Percentiles rank a stretch among this genome's conserved stretches.
phyloP scores from a whole-genome alignment of 2,797 vertebrate genomes.

The Pygocentrus nattereri region DNA sequence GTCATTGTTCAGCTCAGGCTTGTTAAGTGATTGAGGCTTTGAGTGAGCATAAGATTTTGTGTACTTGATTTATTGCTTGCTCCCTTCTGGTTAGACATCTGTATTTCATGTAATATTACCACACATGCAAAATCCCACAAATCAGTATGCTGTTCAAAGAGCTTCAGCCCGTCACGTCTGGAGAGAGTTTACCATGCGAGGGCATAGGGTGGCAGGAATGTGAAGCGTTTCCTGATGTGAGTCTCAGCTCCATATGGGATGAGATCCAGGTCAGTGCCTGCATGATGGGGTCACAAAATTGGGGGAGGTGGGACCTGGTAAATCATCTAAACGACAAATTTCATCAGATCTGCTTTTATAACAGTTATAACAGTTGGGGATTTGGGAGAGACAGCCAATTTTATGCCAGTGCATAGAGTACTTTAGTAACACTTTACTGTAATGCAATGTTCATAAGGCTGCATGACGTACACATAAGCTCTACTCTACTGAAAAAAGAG shows the following conservation, averaged over 20 bases:
- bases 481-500: no score
- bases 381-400: neutral
- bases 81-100: constrained; percentile 28
- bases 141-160: constrained; percentile 43
- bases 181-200: constrained; percentile 38
- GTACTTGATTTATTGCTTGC: constrained; percentile 4
- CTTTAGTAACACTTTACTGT: no score
- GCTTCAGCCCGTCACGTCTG: constrained; percentile 3
- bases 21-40: neutral
- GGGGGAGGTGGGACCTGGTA: neutral
- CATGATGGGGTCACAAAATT: constrained; percentile 7
- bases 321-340: neutral
- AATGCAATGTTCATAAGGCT: no score
- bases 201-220: constrained; percentile 50
- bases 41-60: neutral
- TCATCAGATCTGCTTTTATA: neutral
- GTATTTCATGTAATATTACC: constrained; percentile 21
- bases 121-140: constrained; percentile 18
- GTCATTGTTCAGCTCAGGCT: neutral
- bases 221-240: constrained; percentile 65
- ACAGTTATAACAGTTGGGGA: no score
- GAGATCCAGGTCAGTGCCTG: constrained; percentile 20
- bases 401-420: no score
- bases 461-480: no score
- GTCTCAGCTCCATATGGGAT: constrained; percentile 43